These are phyloP conservation scores for Gyps fulvus DNA, from an alignment of 2,113 vertebrate species.

Conservation along the genomic window DNA sequence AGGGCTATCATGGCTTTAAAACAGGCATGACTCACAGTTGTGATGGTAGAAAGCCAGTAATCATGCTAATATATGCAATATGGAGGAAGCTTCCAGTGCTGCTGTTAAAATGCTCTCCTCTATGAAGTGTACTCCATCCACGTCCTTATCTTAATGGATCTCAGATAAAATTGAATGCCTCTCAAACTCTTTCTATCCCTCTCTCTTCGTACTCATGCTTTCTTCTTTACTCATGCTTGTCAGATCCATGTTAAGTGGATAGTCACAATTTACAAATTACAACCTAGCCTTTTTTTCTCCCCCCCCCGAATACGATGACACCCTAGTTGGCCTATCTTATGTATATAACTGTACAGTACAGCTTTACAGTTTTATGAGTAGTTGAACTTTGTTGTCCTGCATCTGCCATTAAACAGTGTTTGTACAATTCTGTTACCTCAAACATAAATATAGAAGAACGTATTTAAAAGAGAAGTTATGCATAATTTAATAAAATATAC, in stretches of 20 bases:
- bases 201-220: neutral
- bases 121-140: neutral
- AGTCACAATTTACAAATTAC: neutral
- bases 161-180: constrained; percentile 6
- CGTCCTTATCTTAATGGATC: constrained; percentile 16
- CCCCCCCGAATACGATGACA: neutral
- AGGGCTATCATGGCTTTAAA: neutral
- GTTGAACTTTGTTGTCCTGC: neutral
- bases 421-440: neutral
- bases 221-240: neutral
- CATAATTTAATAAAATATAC: neutral
- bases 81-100: neutral
- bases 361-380: neutral
- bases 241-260: neutral
- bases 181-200: neutral
- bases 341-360: neutral
- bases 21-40: neutral
- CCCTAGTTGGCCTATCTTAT: neutral
- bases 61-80: neutral
- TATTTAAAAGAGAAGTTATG: neutral
- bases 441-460: neutral
- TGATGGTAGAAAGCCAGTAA: neutral
- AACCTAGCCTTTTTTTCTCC: neutral
- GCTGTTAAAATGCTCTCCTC: neutral
- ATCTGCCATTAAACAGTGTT: neutral